A percentile compares a stretch with the other conserved stretches of the same genome.
phyloP scores from a whole-genome alignment of 2,113 vertebrate genomes.

The Todiramphus chloris region DNA sequence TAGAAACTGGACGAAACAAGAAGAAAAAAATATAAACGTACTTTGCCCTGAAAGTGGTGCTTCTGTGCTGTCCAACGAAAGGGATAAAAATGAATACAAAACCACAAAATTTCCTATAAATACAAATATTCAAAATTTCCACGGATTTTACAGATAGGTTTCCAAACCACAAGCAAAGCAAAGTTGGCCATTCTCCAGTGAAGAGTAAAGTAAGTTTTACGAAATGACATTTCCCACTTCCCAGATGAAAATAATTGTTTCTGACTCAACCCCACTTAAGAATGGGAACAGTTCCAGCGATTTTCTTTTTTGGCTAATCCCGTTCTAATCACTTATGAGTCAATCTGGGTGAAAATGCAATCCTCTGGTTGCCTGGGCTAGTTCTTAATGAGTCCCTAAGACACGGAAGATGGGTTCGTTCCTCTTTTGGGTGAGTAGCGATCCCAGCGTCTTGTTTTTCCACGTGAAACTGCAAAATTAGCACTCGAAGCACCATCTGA shows the following conservation, averaged over 20 bases:
- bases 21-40: background rate
- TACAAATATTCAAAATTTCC: background rate
- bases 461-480: background rate
- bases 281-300: background rate
- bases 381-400: background rate
- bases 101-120: background rate
- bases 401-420: background rate
- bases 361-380: slow-evolving; percentile 33
- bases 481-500: background rate
- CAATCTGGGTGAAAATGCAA: slow-evolving; percentile 9
- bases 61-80: background rate
- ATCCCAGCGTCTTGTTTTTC: background rate
- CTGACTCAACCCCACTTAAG: slow-evolving; percentile 32
- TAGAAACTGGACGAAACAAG: background rate
- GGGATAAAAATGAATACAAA: background rate
- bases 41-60: background rate
- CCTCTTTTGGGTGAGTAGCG: background rate
- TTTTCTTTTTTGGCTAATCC: background rate
- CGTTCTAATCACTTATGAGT: slow-evolving; percentile 43
- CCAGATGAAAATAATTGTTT: slow-evolving; percentile 17
- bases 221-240: background rate
- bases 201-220: background rate
- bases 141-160: accelerated
- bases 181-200: background rate
- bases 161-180: background rate